Base-by-base conservation (phyloP, 2,888 invertebrate genomes). In the Anoplius nigerrimus region DNA sequence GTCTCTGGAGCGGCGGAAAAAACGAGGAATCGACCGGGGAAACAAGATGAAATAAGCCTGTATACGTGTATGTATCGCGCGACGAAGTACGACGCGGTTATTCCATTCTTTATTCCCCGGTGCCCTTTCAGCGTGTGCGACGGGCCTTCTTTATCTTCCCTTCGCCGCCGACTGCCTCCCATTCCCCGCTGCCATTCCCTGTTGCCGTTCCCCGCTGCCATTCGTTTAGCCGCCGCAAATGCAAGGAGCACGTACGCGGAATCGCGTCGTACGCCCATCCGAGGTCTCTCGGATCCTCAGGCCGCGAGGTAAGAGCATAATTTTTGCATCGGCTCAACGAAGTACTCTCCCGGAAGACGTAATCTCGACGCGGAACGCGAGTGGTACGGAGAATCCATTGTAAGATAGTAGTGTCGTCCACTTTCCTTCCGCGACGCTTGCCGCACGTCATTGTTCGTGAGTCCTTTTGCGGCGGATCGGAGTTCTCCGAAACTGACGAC, bases 1-100 rank as follows among this genome's bases (percentile, higher is more conserved):
- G 68, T 56, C 62, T 57, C n/a, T 13, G 24, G 52, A 64, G 16
- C 65, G 58, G 46, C 53, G 52, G 42, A 62, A 61, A 68, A 55
- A n/a, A n/a, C n/a, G n/a, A 22, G 27, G 43, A 45, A 34, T 24
- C 16, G 6, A 13, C 22, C 56, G 52, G 48, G 54, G 52, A 45
- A 59, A 61, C 22, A 54, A 27, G 54, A 76, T 69, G 74, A 76
- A 76, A 74, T 76, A 76, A 76, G 51, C 62, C 51, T 18, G n/a
- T 16, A 45, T 43, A 24, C 52, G 51, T 21, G 54, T 51, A n/a
- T 21, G 54, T 51, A n/a, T 34, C 11, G 34, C 11, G 8, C 34
- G 11, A 34, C 8, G 34, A 71, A 55, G 24, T 53, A 18, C 56
- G 52, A 54, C 16, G 16, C 48, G 48, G 48, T 46, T 34, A 59